These are phyloP conservation scores for Ricordea florida DNA, from an alignment of 92 coral and sea anemone genomes.

Conservation along the genomic window DNA sequence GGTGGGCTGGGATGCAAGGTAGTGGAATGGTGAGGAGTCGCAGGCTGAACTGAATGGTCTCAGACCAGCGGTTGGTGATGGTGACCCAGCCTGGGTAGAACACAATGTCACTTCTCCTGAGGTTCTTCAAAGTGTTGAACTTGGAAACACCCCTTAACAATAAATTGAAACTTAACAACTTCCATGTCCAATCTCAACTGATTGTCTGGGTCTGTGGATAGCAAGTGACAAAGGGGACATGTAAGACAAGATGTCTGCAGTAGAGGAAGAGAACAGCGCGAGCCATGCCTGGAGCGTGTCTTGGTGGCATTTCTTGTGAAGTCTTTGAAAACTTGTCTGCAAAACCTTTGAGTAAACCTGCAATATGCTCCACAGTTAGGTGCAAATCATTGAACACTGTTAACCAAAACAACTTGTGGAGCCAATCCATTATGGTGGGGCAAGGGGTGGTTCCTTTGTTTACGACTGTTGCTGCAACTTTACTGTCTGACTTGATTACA, in stretches of 20 bases:
- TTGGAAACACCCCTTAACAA: not conserved
- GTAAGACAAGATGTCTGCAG: not conserved
- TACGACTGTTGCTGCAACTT: slow-evolving; percentile 19
- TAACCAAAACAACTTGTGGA: slow-evolving; percentile 20
- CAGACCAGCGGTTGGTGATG: not conserved
- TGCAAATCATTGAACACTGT: not conserved
- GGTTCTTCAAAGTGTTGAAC: slow-evolving; percentile 1
- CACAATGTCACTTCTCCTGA: slow-evolving; percentile 7
- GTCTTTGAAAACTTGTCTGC: slow-evolving; percentile 41
- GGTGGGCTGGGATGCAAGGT: not conserved
- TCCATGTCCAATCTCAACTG: slow-evolving; percentile 28
- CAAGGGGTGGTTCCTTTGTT: slow-evolving; percentile 34
- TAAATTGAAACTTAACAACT: not conserved
- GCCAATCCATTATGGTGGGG: not conserved
- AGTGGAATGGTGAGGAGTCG: not conserved
- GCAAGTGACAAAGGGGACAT: slow-evolving; percentile 19
- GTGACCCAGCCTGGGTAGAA: not conserved
- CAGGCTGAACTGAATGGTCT: not conserved
- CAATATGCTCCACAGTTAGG: slow-evolving; percentile 11
- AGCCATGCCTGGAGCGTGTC: slow-evolving; percentile 27
- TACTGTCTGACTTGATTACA: slow-evolving; percentile 22
- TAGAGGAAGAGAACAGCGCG: slow-evolving; percentile 11
- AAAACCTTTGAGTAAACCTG: slow-evolving; percentile 1
- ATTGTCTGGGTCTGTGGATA: slow-evolving; percentile 17
- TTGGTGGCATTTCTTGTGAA: slow-evolving; percentile 19